These are phyloP conservation scores for Balearica regulorum DNA, from an alignment of 2,797 vertebrate species.

Conservation along the genomic window DNA sequence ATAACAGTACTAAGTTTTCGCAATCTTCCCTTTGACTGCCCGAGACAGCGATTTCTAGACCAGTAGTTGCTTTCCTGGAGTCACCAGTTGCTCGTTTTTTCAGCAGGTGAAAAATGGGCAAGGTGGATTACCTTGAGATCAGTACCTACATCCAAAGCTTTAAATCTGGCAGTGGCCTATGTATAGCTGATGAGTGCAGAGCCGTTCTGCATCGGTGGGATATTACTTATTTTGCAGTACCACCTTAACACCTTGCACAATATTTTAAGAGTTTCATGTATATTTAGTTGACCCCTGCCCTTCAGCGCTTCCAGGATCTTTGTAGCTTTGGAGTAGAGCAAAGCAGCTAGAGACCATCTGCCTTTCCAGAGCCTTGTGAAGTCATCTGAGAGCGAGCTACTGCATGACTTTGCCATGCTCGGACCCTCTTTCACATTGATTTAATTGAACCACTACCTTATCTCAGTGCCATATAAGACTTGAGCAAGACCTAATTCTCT, in stretches of 20 bases:
- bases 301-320: not conserved
- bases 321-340: not conserved
- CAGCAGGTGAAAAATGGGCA: not conserved
- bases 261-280: rapidly evolving
- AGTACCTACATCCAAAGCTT: not conserved
- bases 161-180: rapidly evolving
- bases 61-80: not conserved
- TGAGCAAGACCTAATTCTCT: not conserved
- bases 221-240: not conserved
- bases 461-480: not conserved
- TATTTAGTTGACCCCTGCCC: too few relatives aligned
- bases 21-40: not conserved
- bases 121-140: not conserved
- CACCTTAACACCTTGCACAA: not conserved
- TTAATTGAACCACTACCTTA: not conserved
- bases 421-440: not conserved
- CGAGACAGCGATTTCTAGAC: not conserved
- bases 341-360: not conserved
- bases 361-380: not conserved
- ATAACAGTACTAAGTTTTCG: not conserved
- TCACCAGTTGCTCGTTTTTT: not conserved
- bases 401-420: not conserved
- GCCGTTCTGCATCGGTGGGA: not conserved
- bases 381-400: not conserved
- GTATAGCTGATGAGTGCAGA: not conserved